Percentiles rank a stretch among this genome's conserved stretches.
phyloP scores from a whole-genome alignment of 1,140 invertebrate species.

The Agraylea sexmaculata region DNA sequence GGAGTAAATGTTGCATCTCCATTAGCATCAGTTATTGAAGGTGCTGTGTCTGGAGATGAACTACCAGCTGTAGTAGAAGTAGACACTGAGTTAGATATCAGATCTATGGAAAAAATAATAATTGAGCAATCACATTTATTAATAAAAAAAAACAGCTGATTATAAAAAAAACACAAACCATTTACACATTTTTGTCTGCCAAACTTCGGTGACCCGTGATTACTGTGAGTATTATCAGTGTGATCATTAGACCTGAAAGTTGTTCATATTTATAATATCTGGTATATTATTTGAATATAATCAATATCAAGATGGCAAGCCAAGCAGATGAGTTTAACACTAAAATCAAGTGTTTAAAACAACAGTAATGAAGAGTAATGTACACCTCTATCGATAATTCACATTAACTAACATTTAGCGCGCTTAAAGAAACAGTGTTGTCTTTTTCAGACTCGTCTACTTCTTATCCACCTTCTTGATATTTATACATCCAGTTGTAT shows the following conservation, averaged over 20 bases:
- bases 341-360: slow-evolving; percentile 15
- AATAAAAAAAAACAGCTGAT: neutral
- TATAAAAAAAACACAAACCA: slow-evolving; percentile 2
- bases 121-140: neutral
- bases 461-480: too few species aligned
- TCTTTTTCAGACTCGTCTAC: too few species aligned
- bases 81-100: slow-evolving; percentile 10
- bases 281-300: neutral
- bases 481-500: too few species aligned
- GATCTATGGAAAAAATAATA: slow-evolving; percentile 4
- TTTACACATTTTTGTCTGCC: slow-evolving; percentile 11
- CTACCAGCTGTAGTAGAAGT: slow-evolving; percentile 27
- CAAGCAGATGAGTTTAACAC: neutral
- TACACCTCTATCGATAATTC: too few species aligned
- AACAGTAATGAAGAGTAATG: slow-evolving; percentile 27
- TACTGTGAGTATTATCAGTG: slow-evolving; percentile 2
- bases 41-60: slow-evolving; percentile 36
- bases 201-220: slow-evolving; percentile 16
- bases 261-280: slow-evolving; percentile 1
- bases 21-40: slow-evolving; percentile 32
- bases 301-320: slow-evolving; percentile 2
- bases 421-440: too few species aligned
- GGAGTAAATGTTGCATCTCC: slow-evolving; percentile 28
- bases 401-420: too few species aligned
- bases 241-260: neutral